Base-by-base conservation (phyloP, 2,888 invertebrate species). In the Tiliacea citrago region DNA sequence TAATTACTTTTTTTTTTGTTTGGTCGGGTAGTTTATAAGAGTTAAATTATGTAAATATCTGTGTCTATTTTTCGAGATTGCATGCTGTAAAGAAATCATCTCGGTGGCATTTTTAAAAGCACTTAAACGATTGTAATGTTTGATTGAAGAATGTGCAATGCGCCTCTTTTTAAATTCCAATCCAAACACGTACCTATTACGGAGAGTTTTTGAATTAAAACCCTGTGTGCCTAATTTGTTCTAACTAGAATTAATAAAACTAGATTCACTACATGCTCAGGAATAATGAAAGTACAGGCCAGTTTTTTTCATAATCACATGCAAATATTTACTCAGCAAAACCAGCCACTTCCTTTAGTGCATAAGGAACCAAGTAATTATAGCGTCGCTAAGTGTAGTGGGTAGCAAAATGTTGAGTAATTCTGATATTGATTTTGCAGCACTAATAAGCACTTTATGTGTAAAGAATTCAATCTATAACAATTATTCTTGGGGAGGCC, bases 1-100 rank as follows among this genome's bases (percentile, higher is more conserved):
- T 83, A 80, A 82, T 80, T 79, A 71, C 63, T 70, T 67, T 63
- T 62, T n/a, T 35, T 60, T 78, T 74, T 35, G 16, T 29, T 47
- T 62, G 13, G 7, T 42, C 35, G 18, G 55, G n/a, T 66, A 21
- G 45, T 68, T 61, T 29, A n/a, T 13, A 13, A 13, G 39, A 61
- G 53, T 49, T 35, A 35, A 67, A 78, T 70, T 73, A 73, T 78
- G 58, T 60, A 61, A 77, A 81, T 66, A 42, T 57, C 13, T 63
- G 13, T 65, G 55, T 73, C 60, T 57, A 47, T 21, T 55, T 29
- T 61, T 57, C n/a, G 8, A 18, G 8, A 49, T 62, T 3, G 49
- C 21, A 13, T n/a, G 10, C 45, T 0, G 13, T 18, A 13, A 16
- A 16, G 18, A 62, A 57, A 35, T n/a, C 0, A 29, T 29, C 21